Percentiles rank a stretch among this genome's conserved stretches.
Evolutionary conservation across 2,888 invertebrate species (phyloP).

Genomic region (Gymnosoma rotundatum): DNA sequence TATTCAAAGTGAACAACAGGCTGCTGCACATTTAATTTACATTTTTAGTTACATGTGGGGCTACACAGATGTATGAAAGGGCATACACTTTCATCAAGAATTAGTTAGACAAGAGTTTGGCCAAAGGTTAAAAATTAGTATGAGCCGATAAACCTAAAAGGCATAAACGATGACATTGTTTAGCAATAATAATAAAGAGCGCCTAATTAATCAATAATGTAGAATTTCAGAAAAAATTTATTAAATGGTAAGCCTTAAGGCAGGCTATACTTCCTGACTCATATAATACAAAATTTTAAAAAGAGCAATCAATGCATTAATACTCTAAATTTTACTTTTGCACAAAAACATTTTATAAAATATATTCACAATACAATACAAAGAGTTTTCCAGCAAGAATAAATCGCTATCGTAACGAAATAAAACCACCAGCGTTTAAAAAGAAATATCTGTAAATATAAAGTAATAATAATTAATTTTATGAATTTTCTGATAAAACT

Average conservation of each 20-base stretch:
- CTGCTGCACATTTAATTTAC: constrained; percentile 57
- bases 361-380: too few species aligned
- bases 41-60: constrained; percentile 59
- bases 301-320: too few species aligned
- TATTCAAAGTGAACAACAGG: constrained; percentile 17
- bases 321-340: too few species aligned
- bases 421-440: too few species aligned
- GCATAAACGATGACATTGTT: constrained; percentile 50
- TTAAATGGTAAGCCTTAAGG: background rate
- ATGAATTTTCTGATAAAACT: background rate
- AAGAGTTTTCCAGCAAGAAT: too few species aligned
- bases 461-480: too few species aligned
- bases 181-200: constrained; percentile 12
- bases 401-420: too few species aligned
- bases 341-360: too few species aligned
- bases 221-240: background rate
- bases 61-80: constrained; percentile 6
- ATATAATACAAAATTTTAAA: too few species aligned
- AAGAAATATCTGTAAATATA: too few species aligned
- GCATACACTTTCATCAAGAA: constrained; percentile 19
- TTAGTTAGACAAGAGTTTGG: constrained; percentile 32
- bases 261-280: background rate
- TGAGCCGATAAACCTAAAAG: background rate
- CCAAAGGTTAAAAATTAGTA: constrained; percentile 32
- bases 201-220: constrained; percentile 25